Conservation (phyloP, 1,140 invertebrate species). For the Cherax quadricarinatus region DNA sequence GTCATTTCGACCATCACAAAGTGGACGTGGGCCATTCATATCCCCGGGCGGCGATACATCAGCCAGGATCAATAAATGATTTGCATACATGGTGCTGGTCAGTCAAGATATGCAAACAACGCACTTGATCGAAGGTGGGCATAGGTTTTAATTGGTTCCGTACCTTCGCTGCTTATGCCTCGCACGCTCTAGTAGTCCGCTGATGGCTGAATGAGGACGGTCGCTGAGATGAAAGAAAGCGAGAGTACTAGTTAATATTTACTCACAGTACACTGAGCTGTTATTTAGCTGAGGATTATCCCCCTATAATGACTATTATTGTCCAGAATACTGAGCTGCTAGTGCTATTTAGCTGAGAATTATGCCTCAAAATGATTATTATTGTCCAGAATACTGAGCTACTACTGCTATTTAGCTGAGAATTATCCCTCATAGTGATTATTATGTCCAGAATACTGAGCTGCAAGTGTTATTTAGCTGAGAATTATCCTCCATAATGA, state of each 20-base stretch:
- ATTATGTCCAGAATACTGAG: too few relatives aligned
- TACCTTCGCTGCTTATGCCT: slow-evolving; percentile 5
- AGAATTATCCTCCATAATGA: background rate
- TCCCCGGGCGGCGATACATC: slow-evolving; percentile 25
- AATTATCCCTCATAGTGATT: too few relatives aligned
- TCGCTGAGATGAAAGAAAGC: background rate
- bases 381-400: background rate
- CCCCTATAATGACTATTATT: too few relatives aligned
- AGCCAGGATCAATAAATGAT: slow-evolving; percentile 21
- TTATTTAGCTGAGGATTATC: too few relatives aligned
- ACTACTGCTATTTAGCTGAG: too few relatives aligned
- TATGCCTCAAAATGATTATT: background rate
- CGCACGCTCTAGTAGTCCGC: background rate
- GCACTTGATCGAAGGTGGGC: slow-evolving; percentile 36
- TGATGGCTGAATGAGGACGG: background rate
- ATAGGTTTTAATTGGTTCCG: slow-evolving; percentile 27
- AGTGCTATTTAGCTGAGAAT: background rate
- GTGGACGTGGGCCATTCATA: background rate
- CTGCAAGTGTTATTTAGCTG: background rate
- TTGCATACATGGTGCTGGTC: slow-evolving; percentile 46
- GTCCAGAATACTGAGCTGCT: too few relatives aligned
- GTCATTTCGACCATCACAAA: background rate
- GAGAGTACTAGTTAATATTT: background rate
- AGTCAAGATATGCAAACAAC: slow-evolving; percentile 55
- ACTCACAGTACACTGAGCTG: too few relatives aligned